Percentiles rank a stretch among this genome's conserved stretches.
phyloP scores from a whole-genome alignment of 2,888 invertebrate species.

The Ceriagrion tenellum region DNA sequence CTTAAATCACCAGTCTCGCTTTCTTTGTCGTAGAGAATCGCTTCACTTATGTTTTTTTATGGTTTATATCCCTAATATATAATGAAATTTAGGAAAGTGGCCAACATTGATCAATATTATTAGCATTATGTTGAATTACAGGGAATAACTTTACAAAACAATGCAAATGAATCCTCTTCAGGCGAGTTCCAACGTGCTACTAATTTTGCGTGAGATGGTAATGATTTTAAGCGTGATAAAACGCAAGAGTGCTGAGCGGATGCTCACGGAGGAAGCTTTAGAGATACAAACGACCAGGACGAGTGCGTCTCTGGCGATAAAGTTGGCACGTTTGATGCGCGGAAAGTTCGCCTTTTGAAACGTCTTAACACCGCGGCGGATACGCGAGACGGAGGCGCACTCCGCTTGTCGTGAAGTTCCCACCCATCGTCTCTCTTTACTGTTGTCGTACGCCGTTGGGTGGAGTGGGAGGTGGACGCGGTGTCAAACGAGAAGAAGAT shows the following conservation, averaged over 20 bases:
- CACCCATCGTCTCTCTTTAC: neutral
- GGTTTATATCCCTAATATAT: no score
- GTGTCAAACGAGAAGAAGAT: neutral
- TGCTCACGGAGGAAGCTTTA: neutral
- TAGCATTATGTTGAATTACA: no score
- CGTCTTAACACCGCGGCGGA: neutral
- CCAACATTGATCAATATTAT: no score
- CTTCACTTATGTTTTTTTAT: no score
- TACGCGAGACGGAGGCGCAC: neutral
- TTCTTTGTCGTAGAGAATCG: no score
- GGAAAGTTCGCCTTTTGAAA: neutral
- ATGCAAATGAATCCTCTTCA: no score
- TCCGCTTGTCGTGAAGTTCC: neutral
- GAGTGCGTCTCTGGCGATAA: neutral
- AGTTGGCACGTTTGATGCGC: neutral
- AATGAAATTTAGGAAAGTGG: no score
- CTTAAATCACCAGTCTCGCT: no score
- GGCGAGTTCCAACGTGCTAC: no score
- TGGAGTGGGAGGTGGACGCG: neutral
- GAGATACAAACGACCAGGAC: neutral
- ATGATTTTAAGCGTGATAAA: neutral
- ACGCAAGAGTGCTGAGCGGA: neutral
- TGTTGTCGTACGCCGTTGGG: neutral
- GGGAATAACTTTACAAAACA: no score
- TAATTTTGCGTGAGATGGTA: no score